A percentile compares a stretch with the other conserved stretches of the same genome.
Evolutionary conservation across 2,113 vertebrate genomes (phyloP).

Genomic region (Tachuris rubrigastra): DNA sequence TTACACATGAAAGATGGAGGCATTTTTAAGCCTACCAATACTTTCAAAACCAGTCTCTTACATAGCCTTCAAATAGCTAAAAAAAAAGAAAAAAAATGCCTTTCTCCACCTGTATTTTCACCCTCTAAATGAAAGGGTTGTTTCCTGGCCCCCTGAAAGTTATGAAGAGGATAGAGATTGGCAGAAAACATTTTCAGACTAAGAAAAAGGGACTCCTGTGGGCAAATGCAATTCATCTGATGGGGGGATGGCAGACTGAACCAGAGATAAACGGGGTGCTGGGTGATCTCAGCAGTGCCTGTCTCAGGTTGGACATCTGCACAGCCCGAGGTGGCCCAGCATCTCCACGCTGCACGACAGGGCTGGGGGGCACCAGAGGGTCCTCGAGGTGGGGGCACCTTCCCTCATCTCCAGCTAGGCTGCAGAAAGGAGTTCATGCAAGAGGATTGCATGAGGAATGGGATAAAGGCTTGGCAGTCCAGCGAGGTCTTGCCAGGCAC

Average conservation of each 20-base stretch:
- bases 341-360: rapidly evolving
- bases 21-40: not conserved
- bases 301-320: no score
- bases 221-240: not conserved
- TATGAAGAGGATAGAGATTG: not conserved
- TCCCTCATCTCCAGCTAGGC: not conserved
- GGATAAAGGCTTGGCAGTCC: not conserved
- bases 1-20: not conserved
- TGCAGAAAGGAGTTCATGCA: not conserved
- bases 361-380: not conserved
- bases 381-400: not conserved
- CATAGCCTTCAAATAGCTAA: not conserved
- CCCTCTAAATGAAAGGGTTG: not conserved
- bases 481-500: not conserved
- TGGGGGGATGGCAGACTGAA: not conserved
- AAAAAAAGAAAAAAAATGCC: not conserved
- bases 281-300: not conserved
- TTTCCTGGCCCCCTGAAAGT: not conserved
- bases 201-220: not conserved
- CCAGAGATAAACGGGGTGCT: not conserved
- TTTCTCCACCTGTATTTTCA: not conserved
- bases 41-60: not conserved
- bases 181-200: not conserved
- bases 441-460: not conserved
- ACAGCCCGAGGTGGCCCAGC: not conserved